These are phyloP conservation scores for human DNA, from an alignment of 2,113 vertebrate species.

Conservation along the genomic window GRCh38 chr9:73435001-73435500, in stretches of 20 bases:
- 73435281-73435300: slow-evolving; percentile 23
- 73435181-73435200: background rate
- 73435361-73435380: background rate
- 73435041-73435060: background rate
- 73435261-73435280: background rate
- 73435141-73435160: background rate
- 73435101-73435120: background rate
- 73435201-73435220: background rate
- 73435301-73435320: background rate
- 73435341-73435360: background rate
- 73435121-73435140: background rate
- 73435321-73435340: background rate
- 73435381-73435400: background rate
- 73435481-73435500: background rate
- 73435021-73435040: background rate
- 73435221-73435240: slow-evolving; percentile 18
- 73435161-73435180: background rate
- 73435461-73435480: background rate
- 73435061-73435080: background rate
- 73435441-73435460: background rate
- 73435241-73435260: background rate
- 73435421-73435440: background rate
- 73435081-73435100: background rate
- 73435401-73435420: background rate
- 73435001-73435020: background rate